phyloP scores from a whole-genome alignment of 2,113 vertebrate genomes.

The Ailurus styani region DNA sequence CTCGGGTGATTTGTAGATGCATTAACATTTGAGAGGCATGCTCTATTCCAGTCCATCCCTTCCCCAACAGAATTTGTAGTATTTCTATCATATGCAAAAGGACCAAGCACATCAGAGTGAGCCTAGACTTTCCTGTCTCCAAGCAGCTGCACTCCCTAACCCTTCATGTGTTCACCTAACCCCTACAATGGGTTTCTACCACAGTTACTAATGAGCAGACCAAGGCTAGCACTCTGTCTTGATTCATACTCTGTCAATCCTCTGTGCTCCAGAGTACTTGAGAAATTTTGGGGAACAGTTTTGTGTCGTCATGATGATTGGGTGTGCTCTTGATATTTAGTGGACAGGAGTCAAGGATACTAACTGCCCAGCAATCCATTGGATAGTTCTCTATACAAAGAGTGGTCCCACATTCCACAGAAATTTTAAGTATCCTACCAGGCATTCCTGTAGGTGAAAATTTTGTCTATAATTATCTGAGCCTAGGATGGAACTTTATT shows the following conservation, averaged over 20 bases:
- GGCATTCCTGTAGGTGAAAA: not conserved
- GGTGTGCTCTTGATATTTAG: not conserved
- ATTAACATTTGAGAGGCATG: not conserved
- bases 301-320: not conserved
- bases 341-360: not conserved
- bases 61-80: not conserved
- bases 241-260: not conserved
- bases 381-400: not conserved
- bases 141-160: not conserved
- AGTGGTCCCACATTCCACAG: not conserved
- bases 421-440: not conserved
- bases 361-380: not conserved
- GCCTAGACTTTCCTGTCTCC: not conserved
- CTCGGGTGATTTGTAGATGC: not conserved
- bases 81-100: not conserved
- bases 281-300: not conserved
- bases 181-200: not conserved
- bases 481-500: not conserved
- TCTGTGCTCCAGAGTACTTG: not conserved
- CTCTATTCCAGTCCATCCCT: not conserved
- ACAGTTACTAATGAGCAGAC: not conserved
- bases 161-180: not conserved
- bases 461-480: not conserved
- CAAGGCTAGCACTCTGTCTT: not conserved
- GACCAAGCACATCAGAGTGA: not conserved